Evolutionary conservation across 2,888 invertebrate species (phyloP).

Genomic region (Seladonia tumulorum): DNA sequence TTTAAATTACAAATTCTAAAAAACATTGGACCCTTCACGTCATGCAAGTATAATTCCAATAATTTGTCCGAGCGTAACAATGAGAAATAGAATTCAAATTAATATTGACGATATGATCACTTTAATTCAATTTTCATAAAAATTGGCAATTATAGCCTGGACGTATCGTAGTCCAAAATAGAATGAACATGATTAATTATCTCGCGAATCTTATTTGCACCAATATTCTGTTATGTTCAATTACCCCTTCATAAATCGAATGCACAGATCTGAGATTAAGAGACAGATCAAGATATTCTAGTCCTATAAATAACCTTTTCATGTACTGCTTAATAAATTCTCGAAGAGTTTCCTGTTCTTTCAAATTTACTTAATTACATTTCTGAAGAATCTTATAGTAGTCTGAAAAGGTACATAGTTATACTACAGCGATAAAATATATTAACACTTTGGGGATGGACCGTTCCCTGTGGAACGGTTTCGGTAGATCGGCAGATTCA

Average conservation of each 20-base stretch:
- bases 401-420: constrained; percentile 52
- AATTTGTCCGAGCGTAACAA: constrained; percentile 4
- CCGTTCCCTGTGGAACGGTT: neutral
- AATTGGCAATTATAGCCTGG: constrained; percentile 79
- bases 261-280: constrained; percentile 53
- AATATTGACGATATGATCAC: constrained; percentile 68
- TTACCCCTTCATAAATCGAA: constrained; percentile 44
- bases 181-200: constrained; percentile 63
- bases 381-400: constrained; percentile 41
- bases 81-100: neutral
- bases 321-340: constrained; percentile 43
- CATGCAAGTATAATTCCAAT: constrained; percentile 13
- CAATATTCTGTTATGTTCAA: constrained; percentile 47
- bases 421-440: constrained; percentile 62
- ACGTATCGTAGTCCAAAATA: constrained; percentile 77
- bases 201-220: constrained; percentile 53
- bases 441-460: constrained; percentile 23
- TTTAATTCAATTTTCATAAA: constrained; percentile 59
- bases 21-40: constrained; percentile 47
- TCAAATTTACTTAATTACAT: constrained; percentile 31
- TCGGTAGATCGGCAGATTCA: too few relatives aligned
- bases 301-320: constrained; percentile 46
- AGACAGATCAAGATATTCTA: constrained; percentile 52
- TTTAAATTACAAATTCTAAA: constrained; percentile 20
- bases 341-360: constrained; percentile 29